Conservation (phyloP, 2,888 invertebrate species). For the Carabus problematicus region DNA sequence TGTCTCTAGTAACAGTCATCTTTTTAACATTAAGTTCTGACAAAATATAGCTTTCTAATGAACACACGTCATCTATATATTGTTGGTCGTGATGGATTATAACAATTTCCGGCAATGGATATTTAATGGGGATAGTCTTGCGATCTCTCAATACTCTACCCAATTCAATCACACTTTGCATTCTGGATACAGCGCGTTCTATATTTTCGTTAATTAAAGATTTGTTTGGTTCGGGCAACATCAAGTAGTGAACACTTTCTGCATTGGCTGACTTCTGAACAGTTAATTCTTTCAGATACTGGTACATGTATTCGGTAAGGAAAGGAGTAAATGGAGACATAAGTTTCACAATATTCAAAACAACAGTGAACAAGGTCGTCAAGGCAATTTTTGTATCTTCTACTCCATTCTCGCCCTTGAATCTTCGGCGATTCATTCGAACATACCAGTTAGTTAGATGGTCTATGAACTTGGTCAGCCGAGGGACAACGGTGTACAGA, state of each 20-base stretch:
- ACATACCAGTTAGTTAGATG: conserved; percentile 99
- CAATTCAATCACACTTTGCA: conserved; percentile 95
- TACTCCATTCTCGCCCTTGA: conserved; percentile 88
- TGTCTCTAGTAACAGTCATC: conserved; percentile 86
- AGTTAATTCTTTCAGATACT: conserved; percentile 77
- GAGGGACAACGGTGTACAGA: conserved; percentile 93
- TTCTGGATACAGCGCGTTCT: conserved; percentile 86
- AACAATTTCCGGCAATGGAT: conserved; percentile 95
- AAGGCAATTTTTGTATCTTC: conserved; percentile 85
- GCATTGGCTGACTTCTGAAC: conserved; percentile 60
- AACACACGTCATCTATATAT: conserved; percentile 79
- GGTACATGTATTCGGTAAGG: conserved; percentile 94
- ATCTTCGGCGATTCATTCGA: conserved; percentile 91
- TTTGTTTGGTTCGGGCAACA: conserved; percentile 79
- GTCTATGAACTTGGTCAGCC: conserved; percentile 94
- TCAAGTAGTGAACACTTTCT: conserved; percentile 90
- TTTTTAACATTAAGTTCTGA: conserved; percentile 93
- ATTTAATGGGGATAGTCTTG: conserved; percentile 93
- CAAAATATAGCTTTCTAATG: conserved; percentile 83
- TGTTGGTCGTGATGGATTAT: conserved; percentile 86
- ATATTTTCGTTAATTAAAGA: conserved; percentile 82
- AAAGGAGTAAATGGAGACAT: conserved; percentile 99
- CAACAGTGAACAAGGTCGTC: conserved; percentile 85
- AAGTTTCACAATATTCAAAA: conserved; percentile 86
- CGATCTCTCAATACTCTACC: conserved; percentile 93